Evolutionary conservation across 53 echinoderm and acorn worm genomes (phyloP), one percentile per base, ranked within the genome.

Genomic region (Echinarachnius parma): DNA sequence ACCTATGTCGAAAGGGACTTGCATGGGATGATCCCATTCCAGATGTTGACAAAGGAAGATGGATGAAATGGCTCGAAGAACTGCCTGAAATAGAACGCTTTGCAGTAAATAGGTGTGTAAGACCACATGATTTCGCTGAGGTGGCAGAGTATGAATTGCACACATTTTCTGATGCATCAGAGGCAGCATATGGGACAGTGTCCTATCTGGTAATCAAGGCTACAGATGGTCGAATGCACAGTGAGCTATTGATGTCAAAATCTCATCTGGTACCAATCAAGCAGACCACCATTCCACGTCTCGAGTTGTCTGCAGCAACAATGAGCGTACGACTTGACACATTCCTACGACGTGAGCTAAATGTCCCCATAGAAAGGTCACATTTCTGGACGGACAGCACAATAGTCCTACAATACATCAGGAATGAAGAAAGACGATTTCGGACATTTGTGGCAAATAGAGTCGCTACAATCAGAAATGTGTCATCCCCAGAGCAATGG

Each of bases 161-260:
- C 34, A 82, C 82, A 31, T 86, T 86, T 34, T 35, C 78, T 26
- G 91, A 86, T 77, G 86, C 86, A 11, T 80, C 80, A 46, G 80
- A 83, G 39, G 34, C 16, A 46, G 84, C 76, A 0, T 83, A 83
- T 76, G 83, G 83, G 8, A 53, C 67, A 21, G 89, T 47, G 4
- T 75, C 83, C 7, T 81, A 81, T 53, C 21, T 74, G 62, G 36
- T 79, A 18, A 16, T 67, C 4, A 64, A 45, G 5, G 54, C 69
- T 56, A 46, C n/a, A 48, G 36, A 44, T 46, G 71, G 81, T 35
- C 60, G 53, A 32, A 34, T 74, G 19, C 62, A 62, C 26, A 57
- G 80, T 60, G 45, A 34, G 18, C 42, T 80, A 2, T 34, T 64
- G 26, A 24, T 78, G 34, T 59, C 54, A 32, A 78, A 50, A 9